Evolutionary conservation across 2,888 invertebrate genomes (phyloP).

Genomic region (Cheilosia urbana): DNA sequence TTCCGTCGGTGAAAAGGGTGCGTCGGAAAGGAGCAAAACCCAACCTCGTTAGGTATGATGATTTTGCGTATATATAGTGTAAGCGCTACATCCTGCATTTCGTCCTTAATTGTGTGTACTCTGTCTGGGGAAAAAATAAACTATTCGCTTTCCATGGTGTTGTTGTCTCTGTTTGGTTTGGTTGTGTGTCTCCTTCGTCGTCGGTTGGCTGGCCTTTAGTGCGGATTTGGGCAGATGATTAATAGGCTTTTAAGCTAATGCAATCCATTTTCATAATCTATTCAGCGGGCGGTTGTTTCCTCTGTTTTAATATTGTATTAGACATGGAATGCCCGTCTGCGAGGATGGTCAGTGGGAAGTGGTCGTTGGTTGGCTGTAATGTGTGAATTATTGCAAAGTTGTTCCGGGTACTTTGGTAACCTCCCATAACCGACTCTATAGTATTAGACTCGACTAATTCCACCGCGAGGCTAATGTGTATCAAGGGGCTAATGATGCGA

Average conservation of each 20-base stretch:
- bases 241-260: conserved; percentile 73
- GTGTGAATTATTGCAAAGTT: conserved; percentile 25
- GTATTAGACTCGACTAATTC: too few species aligned
- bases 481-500: not conserved
- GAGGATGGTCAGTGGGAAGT: conserved; percentile 12
- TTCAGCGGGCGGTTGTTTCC: conserved; percentile 47
- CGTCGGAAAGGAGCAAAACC: not conserved
- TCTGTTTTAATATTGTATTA: conserved; percentile 45
- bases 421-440: not conserved
- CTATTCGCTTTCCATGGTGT: conserved; percentile 47
- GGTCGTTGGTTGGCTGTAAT: conserved; percentile 1
- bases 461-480: not conserved
- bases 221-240: conserved; percentile 66
- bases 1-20: not conserved
- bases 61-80: conserved; percentile 38
- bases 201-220: conserved; percentile 25
- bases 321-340: conserved; percentile 17
- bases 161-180: conserved; percentile 5
- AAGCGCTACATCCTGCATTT: conserved; percentile 38
- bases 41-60: conserved; percentile 49
- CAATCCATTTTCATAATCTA: conserved; percentile 68
- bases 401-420: conserved; percentile 1
- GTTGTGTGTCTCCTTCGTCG: not conserved
- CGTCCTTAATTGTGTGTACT: conserved; percentile 40
- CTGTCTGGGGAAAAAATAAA: conserved; percentile 9